These are phyloP conservation scores for Halocaridina rubra DNA, from an alignment of 2,888 invertebrate species.

Conservation along the genomic window DNA sequence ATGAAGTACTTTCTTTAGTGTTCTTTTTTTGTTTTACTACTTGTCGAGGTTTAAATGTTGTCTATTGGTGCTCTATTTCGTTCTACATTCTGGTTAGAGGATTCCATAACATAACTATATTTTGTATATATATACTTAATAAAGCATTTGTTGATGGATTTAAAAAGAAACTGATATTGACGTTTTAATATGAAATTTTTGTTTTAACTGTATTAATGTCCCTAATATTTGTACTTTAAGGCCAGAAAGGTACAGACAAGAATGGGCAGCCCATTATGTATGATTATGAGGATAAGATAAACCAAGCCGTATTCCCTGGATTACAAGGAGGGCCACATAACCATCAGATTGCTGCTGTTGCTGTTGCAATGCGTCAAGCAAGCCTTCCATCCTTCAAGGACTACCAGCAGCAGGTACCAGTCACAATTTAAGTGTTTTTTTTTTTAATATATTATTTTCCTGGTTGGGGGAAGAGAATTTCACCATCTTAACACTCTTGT, in stretches of 20 bases:
- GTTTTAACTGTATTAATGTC: too few relatives aligned
- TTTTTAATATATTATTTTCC: too few relatives aligned
- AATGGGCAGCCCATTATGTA: constrained; percentile 88
- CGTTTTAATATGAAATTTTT: too few relatives aligned
- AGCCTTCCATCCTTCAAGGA: constrained; percentile 81
- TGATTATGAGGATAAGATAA: constrained; percentile 88
- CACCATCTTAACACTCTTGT: too few relatives aligned
- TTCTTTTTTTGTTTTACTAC: constrained; percentile 2
- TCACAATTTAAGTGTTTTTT: too few relatives aligned
- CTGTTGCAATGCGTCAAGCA: constrained; percentile 92
- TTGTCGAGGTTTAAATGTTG: too few relatives aligned
- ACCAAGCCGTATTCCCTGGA: constrained; percentile 91
- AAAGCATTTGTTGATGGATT: too few relatives aligned
- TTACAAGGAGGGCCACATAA: constrained; percentile 98
- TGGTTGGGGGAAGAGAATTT: too few relatives aligned
- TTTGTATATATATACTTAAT: too few relatives aligned
- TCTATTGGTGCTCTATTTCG: neutral
- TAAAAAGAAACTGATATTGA: too few relatives aligned
- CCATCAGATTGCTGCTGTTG: constrained; percentile 94
- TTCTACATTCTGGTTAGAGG: too few relatives aligned
- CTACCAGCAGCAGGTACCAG: constrained; percentile 88
- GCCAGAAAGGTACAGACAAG: constrained; percentile 80
- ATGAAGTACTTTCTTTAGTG: neutral
- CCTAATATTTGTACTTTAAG: constrained; percentile 63
- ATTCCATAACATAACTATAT: too few relatives aligned